Percentiles rank a stretch among this genome's conserved stretches.
These are phyloP conservation scores for Rhinichthys osculus DNA, from an alignment of 2,797 vertebrate species.

Conservation along the genomic window DNA sequence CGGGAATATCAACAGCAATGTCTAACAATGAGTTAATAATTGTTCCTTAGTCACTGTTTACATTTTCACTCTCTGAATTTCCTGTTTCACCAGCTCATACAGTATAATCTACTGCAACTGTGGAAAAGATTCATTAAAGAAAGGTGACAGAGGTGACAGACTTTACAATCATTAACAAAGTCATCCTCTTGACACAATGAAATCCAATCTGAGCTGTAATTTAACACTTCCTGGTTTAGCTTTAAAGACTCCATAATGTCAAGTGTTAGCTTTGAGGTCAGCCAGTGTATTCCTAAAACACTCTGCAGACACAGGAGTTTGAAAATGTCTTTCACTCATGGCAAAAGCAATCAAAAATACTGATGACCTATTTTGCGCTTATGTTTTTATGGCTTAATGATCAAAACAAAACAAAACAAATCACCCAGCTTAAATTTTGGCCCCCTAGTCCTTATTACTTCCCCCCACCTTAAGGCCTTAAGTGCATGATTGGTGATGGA, in stretches of 20 bases:
- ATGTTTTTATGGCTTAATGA: neutral
- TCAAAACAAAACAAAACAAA: constrained; percentile 5
- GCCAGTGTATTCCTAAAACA: neutral
- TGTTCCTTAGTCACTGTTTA: constrained; percentile 10
- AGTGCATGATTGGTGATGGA: constrained; percentile 94
- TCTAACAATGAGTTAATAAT: constrained; percentile 47
- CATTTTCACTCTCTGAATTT: constrained; percentile 28
- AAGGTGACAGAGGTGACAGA: neutral
- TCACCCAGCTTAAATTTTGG: neutral
- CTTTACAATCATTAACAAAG: constrained; percentile 38
- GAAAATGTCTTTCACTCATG: neutral
- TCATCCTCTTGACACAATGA: neutral
- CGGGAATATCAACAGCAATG: constrained; percentile 1
- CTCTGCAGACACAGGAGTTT: neutral
- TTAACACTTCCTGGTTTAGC: neutral
- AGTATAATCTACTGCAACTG: neutral
- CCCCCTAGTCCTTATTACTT: neutral
- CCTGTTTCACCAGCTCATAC: constrained; percentile 2
- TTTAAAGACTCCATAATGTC: neutral
- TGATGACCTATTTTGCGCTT: neutral
- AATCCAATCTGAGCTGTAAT: constrained; percentile 2
- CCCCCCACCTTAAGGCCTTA: constrained; percentile 89
- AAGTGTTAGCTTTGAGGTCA: neutral
- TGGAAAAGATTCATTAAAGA: constrained; percentile 26
- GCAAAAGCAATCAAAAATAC: neutral